These are phyloP conservation scores for Eupristina koningsbergeri DNA, from an alignment of 1,140 invertebrate genomes.

Conservation along the genomic window DNA sequence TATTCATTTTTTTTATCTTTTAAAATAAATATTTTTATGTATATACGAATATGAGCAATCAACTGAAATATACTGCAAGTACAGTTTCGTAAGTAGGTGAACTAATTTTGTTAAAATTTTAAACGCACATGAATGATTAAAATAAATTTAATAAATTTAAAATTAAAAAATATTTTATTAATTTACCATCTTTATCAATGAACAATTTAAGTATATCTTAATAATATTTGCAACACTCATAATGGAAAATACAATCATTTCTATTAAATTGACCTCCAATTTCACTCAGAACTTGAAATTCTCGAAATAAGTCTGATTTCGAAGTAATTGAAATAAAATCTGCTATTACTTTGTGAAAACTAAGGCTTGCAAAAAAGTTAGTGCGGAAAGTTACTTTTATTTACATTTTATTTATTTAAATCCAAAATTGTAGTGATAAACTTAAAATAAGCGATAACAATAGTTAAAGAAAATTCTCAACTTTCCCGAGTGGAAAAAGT, in stretches of 20 bases:
- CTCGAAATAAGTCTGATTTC: too few species aligned
- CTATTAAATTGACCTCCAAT: background rate
- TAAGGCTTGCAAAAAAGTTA: too few species aligned
- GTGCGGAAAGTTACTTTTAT: too few species aligned
- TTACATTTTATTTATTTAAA: too few species aligned
- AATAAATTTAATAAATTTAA: background rate
- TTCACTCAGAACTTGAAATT: background rate
- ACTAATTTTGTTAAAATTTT: constrained; percentile 8
- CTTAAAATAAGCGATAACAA: background rate
- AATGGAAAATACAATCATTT: background rate
- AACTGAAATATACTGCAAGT: background rate
- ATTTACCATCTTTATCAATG: too few species aligned
- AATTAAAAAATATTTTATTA: background rate
- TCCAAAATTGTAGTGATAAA: too few species aligned
- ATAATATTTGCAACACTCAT: background rate
- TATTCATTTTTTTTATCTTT: background rate
- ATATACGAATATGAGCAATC: background rate
- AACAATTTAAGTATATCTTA: too few species aligned
- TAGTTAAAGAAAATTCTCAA: background rate
- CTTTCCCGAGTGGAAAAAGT: too few species aligned
- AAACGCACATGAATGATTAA: background rate
- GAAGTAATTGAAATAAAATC: too few species aligned
- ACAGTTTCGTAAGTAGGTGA: constrained; percentile 8
- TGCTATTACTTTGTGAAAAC: too few species aligned
- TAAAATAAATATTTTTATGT: background rate